Evolutionary conservation across 2,888 invertebrate genomes (phyloP), one percentile per base, ranked within the genome.

Genomic region (Metalampra italica): DNA sequence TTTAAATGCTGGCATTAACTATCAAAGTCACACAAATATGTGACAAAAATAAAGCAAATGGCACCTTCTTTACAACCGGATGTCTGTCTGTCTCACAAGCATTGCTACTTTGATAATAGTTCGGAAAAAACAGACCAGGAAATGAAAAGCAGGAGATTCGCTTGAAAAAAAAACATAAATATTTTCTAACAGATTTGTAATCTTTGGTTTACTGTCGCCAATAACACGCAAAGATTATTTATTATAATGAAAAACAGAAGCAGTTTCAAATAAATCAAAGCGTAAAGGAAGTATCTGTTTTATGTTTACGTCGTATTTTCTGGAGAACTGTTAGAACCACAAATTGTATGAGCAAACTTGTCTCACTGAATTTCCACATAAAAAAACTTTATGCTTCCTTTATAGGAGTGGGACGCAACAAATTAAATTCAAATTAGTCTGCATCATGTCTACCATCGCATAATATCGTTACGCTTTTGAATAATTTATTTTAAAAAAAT

Each of bases 391-490:
- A 76, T 73, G 62, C 64, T 79, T 76, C 76, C 76, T 58, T 71
- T 53, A 54, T 65, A 71, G 75, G 75, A 74, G 72, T 70, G 60
- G 74, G 60, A 69, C 74, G 68, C 68, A 71, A 77, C 65, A 69
- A 78, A 78, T 81, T 76, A 78, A 67, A 83, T 86, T 82, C 75
- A 81, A 85, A 84, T 82, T 78, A 80, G 76, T 68, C 65, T 59
- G 56, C 76, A 79, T 80, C 80, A 57, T 61, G 68, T 65, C 69
- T 71, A 67, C 65, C 76, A 80, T 80, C 80, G 76, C 71, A 71
- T 74, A 74, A 68, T 68, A 71, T 73, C 72, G 76, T 78, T 77
- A 78, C 69, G 72, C 74, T 78, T 71, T 69, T 80, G 81, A 83
- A 82, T 84, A 75, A 84, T 82, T 79, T 82, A 83, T 84, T 67